Conservation (phyloP, 1,140 invertebrate genomes). For the Doryteuthis pealeii region DNA sequence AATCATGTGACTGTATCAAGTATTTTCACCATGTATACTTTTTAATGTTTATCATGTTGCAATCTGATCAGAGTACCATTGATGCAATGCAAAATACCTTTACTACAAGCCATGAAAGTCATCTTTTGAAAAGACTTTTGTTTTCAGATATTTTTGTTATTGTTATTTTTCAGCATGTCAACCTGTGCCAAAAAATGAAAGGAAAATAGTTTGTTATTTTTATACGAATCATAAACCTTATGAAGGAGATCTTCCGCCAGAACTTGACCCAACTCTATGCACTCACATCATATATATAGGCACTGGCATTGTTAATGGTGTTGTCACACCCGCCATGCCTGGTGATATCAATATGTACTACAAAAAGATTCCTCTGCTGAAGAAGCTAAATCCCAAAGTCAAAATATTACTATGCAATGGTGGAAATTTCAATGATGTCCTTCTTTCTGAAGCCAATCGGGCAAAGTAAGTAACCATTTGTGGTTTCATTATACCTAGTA, state of each 20-base stretch:
- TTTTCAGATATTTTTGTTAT: no score
- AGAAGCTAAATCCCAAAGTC: constrained; percentile 20
- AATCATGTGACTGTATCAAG: no score
- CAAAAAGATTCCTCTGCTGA: constrained; percentile 19
- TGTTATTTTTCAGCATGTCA: no score
- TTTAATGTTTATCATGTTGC: no score
- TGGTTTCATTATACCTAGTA: no score
- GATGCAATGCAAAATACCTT: no score
- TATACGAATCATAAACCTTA: constrained; percentile 29
- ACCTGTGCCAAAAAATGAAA: no score
- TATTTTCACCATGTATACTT: no score
- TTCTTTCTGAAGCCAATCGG: constrained; percentile 16
- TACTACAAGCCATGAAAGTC: no score
- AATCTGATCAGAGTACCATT: no score
- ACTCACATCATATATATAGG: constrained; percentile 24
- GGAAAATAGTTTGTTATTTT: constrained; percentile 39
- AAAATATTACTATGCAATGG: constrained; percentile 23
- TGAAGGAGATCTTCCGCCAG: constrained; percentile 47
- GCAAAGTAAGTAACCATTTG: constrained; percentile 9
- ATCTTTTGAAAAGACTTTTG: no score
- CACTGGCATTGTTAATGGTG: constrained; percentile 6
- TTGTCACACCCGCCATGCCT: constrained; percentile 12
- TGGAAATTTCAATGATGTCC: constrained; percentile 14
- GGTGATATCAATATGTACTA: constrained; percentile 19
- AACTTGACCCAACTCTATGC: constrained; percentile 47